A percentile compares a stretch with the other conserved stretches of the same genome.
Conservation (phyloP, 2,888 invertebrate species). For the Mimumesa dahlbomi region DNA sequence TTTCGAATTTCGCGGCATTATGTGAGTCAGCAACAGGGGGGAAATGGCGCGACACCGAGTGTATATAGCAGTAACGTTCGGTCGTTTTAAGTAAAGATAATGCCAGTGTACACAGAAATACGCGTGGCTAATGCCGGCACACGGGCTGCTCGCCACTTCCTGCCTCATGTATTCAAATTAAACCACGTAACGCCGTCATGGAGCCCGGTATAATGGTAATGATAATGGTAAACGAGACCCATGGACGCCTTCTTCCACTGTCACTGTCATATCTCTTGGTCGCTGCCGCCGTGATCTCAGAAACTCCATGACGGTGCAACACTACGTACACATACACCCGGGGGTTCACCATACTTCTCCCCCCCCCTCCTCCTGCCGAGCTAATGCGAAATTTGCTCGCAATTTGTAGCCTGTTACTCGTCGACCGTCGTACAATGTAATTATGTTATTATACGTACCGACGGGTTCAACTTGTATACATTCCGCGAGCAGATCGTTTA, state of each 20-base stretch:
- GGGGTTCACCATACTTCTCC: constrained; percentile 27
- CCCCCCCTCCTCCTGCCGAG: no score
- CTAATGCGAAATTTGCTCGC: constrained; percentile 47
- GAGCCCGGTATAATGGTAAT: constrained; percentile 67
- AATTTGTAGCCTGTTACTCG: constrained; percentile 41
- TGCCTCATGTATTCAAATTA: constrained; percentile 76
- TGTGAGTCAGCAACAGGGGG: constrained; percentile 53
- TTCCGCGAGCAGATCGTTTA: neutral
- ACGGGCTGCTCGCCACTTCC: constrained; percentile 63
- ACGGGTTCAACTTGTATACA: constrained; percentile 4
- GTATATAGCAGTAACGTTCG: no score
- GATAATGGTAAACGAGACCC: constrained; percentile 70
- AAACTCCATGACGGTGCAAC: constrained; percentile 51
- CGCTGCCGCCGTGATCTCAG: constrained; percentile 33
- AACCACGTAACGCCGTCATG: constrained; percentile 68
- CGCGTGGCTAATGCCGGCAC: constrained; percentile 71
- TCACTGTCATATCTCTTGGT: constrained; percentile 6
- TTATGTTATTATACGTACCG: constrained; percentile 30
- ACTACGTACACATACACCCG: no score
- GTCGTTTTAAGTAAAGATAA: constrained; percentile 63
- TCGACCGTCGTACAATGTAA: constrained; percentile 21
- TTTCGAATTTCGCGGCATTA: constrained; percentile 58
- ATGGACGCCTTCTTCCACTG: constrained; percentile 43
- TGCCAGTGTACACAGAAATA: constrained; percentile 69
- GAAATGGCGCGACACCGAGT: constrained; percentile 16